Evolutionary conservation across 2,113 vertebrate genomes (phyloP).

Genomic region (Bostrychus sinensis): DNA sequence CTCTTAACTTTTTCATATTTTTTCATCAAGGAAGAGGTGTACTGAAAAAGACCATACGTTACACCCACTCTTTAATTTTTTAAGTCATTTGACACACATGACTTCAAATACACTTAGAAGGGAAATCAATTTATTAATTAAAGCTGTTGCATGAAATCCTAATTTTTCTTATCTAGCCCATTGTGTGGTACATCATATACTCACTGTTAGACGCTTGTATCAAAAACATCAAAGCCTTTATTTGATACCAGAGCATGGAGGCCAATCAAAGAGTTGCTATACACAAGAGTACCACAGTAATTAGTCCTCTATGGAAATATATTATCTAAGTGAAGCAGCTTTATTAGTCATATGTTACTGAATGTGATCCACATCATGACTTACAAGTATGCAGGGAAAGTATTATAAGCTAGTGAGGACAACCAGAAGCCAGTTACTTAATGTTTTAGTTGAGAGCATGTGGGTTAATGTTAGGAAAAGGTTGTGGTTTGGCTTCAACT

Average conservation of each 20-base stretch:
- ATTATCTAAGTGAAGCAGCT: neutral
- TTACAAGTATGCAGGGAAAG: constrained; percentile 1
- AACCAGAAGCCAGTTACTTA: constrained; percentile 7
- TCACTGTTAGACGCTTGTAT: neutral
- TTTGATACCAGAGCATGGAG: neutral
- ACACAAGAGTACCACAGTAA: neutral
- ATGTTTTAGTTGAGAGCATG: neutral
- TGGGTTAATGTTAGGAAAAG: constrained; percentile 11
- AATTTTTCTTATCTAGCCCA: too few species aligned
- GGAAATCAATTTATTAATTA: too few species aligned
- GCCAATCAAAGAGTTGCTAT: neutral
- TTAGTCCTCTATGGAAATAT: neutral
- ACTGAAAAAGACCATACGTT: too few species aligned
- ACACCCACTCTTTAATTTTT: too few species aligned
- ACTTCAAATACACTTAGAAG: too few species aligned
- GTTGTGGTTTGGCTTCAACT: constrained; percentile 8
- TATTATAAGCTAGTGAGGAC: constrained; percentile 2
- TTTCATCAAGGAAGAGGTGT: too few species aligned
- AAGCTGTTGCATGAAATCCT: too few species aligned
- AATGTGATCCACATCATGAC: neutral
- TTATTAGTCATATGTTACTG: neutral
- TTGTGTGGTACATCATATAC: too few species aligned
- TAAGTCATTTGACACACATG: too few species aligned
- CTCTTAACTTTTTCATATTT: too few species aligned
- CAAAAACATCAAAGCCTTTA: neutral